These are phyloP conservation scores for Noctua janthe DNA, from an alignment of 2,888 invertebrate species.

Conservation along the genomic window DNA sequence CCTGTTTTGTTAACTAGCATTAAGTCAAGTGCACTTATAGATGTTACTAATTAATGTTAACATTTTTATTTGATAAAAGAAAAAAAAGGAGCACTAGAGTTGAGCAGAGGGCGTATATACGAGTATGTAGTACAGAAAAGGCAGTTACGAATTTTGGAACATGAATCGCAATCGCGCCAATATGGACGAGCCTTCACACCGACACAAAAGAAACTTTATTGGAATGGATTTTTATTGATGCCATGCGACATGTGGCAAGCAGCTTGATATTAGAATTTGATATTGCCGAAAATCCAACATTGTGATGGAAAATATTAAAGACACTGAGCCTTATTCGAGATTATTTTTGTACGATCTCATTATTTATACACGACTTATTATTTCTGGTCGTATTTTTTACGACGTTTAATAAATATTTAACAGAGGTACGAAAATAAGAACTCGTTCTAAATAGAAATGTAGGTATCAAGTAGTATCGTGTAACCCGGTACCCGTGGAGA, in stretches of 20 bases:
- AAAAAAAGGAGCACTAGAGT: neutral
- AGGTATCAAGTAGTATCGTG: neutral
- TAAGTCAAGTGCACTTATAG: too few relatives aligned
- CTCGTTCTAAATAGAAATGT: neutral
- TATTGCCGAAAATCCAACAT: constrained; percentile 63
- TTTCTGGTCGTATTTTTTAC: constrained; percentile 10
- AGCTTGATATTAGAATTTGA: constrained; percentile 63
- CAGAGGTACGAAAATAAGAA: neutral
- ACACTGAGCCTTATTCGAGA: constrained; percentile 37
- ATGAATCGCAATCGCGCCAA: constrained; percentile 19
- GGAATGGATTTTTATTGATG: constrained; percentile 66
- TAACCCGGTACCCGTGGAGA: too few relatives aligned
- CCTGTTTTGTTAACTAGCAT: too few relatives aligned
- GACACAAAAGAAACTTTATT: constrained; percentile 64
- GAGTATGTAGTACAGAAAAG: constrained; percentile 3
- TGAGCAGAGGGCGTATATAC: neutral
- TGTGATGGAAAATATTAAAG: constrained; percentile 64
- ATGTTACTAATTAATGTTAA: too few relatives aligned
- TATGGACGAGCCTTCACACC: constrained; percentile 44
- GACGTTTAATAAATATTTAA: constrained; percentile 7
- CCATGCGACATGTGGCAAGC: constrained; percentile 67
- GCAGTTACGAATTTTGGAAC: constrained; percentile 24
- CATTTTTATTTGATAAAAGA: too few relatives aligned
- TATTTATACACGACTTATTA: constrained; percentile 29
- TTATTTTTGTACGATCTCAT: constrained; percentile 47